Percentiles rank a stretch among this genome's conserved stretches.
Conservation (phyloP, 2,797 vertebrate species). For the Decapterus maruadsi region DNA sequence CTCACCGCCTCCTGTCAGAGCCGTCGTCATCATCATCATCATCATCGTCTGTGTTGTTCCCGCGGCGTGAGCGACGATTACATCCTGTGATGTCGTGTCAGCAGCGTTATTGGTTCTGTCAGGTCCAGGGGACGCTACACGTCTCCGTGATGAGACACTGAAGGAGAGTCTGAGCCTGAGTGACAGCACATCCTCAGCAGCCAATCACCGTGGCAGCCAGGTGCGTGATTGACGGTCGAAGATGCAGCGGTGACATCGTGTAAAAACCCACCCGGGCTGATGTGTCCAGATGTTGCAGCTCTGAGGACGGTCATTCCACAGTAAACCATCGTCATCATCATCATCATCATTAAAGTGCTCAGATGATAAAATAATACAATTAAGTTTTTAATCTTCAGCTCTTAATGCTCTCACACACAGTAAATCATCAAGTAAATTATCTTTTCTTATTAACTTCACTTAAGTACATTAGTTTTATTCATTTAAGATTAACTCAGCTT, state of each 20-base stretch:
- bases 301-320: neutral
- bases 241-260: neutral
- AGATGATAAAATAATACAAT: neutral
- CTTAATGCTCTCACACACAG: too few species aligned
- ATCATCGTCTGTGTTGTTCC: neutral
- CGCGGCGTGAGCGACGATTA: neutral
- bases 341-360: neutral
- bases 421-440: too few species aligned
- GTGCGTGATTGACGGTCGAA: neutral
- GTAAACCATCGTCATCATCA: neutral
- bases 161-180: neutral
- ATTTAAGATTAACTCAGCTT: too few species aligned
- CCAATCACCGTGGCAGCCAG: neutral
- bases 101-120: neutral
- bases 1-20: neutral
- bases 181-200: conserved; percentile 1
- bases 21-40: neutral
- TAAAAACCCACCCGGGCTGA: neutral
- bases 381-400: neutral
- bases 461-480: neutral
- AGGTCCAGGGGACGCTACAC: neutral
- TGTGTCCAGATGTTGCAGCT: neutral
- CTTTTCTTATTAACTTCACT: neutral
- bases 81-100: neutral
- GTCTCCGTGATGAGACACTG: neutral